Evolutionary conservation across 1,140 invertebrate species (phyloP).

Genomic region (Drepana arcuata): DNA sequence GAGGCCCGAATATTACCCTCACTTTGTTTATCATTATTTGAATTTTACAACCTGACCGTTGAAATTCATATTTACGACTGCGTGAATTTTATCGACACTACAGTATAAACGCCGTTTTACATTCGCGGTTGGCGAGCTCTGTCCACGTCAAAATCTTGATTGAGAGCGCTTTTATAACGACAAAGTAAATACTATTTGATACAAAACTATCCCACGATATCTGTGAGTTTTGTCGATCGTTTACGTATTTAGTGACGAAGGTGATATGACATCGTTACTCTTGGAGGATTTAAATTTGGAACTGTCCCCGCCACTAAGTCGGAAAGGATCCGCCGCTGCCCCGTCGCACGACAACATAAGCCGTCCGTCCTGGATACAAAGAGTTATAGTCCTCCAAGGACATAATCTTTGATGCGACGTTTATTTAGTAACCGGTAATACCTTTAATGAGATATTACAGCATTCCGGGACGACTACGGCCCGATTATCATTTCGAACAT

Average conservation of each 20-base stretch:
- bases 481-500: slow-evolving; percentile 61
- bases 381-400: slow-evolving; percentile 26
- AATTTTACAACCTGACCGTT: slow-evolving; percentile 48
- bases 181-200: slow-evolving; percentile 23
- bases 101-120: slow-evolving; percentile 21
- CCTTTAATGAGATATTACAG: slow-evolving; percentile 66
- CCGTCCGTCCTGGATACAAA: slow-evolving; percentile 10
- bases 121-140: slow-evolving; percentile 18
- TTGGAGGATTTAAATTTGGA: slow-evolving; percentile 55
- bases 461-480: slow-evolving; percentile 47
- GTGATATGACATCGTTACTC: slow-evolving; percentile 62
- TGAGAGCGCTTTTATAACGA: slow-evolving; percentile 30
- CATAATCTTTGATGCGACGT: slow-evolving; percentile 23
- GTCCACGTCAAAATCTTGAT: slow-evolving; percentile 37
- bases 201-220: slow-evolving; percentile 21
- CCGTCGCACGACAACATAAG: slow-evolving; percentile 17
- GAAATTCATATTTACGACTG: slow-evolving; percentile 51
- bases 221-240: slow-evolving; percentile 37
- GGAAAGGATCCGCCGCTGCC: slow-evolving; percentile 12
- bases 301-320: slow-evolving; percentile 16
- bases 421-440: slow-evolving; percentile 29
- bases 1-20: slow-evolving; percentile 18
- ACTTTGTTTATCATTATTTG: slow-evolving; percentile 46
- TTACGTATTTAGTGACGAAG: slow-evolving; percentile 45
- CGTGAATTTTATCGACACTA: slow-evolving; percentile 35